A percentile compares a stretch with the other conserved stretches of the same genome.
phyloP scores from a whole-genome alignment of 2,797 vertebrate species.

The Eospalax fontanierii region DNA sequence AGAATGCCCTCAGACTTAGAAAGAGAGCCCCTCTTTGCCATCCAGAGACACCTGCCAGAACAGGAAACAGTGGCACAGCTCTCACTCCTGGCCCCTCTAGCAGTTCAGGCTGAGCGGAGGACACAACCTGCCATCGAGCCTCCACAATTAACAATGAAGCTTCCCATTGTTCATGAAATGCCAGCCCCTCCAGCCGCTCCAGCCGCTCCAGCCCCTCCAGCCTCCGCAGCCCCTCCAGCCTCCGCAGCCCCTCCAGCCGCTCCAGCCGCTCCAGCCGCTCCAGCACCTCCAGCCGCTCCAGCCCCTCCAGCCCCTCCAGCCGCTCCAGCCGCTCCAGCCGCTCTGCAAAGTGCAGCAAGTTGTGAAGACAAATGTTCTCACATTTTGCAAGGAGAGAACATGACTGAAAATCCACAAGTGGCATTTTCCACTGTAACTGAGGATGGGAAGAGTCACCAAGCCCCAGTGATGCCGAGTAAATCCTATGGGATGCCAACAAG shows the following conservation, averaged over 20 bases:
- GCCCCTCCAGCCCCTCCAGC: too few relatives aligned
- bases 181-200: neutral
- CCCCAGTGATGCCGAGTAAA: neutral
- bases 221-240: too few relatives aligned
- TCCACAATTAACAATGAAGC: conserved; percentile 31
- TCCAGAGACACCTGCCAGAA: conserved; percentile 75
- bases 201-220: too few relatives aligned
- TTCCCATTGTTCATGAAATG: conserved; percentile 64
- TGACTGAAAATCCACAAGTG: neutral
- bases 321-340: too few relatives aligned
- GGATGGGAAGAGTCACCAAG: neutral
- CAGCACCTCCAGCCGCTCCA: too few relatives aligned
- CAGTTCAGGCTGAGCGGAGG: conserved; percentile 50
- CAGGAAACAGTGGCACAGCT: conserved; percentile 68
- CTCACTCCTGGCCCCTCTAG: neutral
- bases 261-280: too few relatives aligned
- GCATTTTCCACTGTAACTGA: fast-evolving
- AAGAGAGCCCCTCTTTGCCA: conserved; percentile 69
- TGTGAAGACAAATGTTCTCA: neutral
- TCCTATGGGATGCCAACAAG: neutral
- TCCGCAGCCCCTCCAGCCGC: too few relatives aligned
- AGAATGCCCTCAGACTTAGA: neutral
- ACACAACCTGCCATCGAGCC: conserved; percentile 51
- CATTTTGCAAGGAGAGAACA: neutral
- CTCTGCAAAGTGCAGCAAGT: neutral